Evolutionary conservation across 2,797 vertebrate genomes (phyloP).

Genomic region (Echeneis naucrates): DNA sequence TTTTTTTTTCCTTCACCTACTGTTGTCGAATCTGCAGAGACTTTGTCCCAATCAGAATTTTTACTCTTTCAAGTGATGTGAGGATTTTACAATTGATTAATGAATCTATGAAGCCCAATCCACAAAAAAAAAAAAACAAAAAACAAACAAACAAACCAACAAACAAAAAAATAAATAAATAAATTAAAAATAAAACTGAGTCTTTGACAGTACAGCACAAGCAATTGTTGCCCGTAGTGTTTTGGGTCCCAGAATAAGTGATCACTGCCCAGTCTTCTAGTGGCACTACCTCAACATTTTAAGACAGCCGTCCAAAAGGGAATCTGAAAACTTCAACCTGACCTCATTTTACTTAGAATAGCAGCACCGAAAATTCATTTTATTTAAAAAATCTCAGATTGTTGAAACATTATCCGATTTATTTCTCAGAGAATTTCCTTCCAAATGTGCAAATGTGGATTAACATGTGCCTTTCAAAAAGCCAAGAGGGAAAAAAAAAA

Average conservation of each 20-base stretch:
- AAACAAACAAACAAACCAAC: not conserved
- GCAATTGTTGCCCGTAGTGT: not conserved
- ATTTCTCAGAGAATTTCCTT: not conserved
- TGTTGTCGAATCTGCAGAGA: not conserved
- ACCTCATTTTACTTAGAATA: no score
- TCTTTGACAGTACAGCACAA: no score
- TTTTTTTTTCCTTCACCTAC: not conserved
- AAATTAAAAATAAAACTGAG: no score
- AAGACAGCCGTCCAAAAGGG: not conserved
- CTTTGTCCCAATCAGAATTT: not conserved
- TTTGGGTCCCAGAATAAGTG: not conserved
- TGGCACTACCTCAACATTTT: not conserved
- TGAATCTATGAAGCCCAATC: not conserved
- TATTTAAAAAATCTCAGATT: not conserved
- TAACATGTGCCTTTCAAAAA: not conserved
- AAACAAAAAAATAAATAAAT: no score
- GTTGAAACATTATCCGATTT: not conserved
- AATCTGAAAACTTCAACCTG: not conserved
- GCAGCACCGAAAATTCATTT: no score
- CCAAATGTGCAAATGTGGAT: not conserved
- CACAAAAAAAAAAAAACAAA: not conserved
- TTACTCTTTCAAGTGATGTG: not conserved
- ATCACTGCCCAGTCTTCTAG: not conserved
- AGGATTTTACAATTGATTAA: not conserved
- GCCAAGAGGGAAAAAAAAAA: no score